Conservation (phyloP, 2,113 vertebrate species). For the Physeter macrocephalus region DNA sequence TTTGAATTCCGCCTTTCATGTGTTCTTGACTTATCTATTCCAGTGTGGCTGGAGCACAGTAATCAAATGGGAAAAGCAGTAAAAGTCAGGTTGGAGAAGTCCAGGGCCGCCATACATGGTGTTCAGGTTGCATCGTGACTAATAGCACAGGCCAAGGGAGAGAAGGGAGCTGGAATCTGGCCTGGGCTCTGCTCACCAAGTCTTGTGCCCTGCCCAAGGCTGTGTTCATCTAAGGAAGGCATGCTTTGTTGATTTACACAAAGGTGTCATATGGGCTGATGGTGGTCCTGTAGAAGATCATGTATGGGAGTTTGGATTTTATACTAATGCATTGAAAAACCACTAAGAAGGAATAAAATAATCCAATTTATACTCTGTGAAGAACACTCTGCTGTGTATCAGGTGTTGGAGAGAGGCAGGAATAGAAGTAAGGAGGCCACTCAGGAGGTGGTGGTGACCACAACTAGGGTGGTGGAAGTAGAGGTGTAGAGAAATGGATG, state of each 20-base stretch:
- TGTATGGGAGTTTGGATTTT: neutral
- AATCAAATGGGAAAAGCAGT: neutral
- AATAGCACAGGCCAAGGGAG: neutral
- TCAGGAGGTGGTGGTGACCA: neutral
- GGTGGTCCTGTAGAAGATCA: neutral
- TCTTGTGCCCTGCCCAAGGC: neutral
- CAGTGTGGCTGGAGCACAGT: neutral
- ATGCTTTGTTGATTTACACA: neutral
- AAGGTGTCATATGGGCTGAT: neutral
- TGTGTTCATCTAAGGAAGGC: neutral
- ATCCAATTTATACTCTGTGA: neutral
- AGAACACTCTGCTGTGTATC: neutral
- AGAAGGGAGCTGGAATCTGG: neutral
- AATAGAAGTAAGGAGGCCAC: neutral
- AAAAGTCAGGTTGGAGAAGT: neutral
- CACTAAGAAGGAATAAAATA: neutral
- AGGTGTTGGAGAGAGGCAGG: neutral
- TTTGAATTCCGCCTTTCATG: neutral
- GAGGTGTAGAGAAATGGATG: neutral
- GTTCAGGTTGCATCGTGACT: neutral
- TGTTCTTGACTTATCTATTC: neutral
- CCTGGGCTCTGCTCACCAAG: neutral
- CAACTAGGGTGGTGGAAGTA: neutral
- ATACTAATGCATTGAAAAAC: neutral
- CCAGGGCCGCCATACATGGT: fast-evolving